Percentiles rank a stretch among this genome's conserved stretches.
phyloP scores from a whole-genome alignment of 2,797 vertebrate species.

The Sciurus carolinensis region DNA sequence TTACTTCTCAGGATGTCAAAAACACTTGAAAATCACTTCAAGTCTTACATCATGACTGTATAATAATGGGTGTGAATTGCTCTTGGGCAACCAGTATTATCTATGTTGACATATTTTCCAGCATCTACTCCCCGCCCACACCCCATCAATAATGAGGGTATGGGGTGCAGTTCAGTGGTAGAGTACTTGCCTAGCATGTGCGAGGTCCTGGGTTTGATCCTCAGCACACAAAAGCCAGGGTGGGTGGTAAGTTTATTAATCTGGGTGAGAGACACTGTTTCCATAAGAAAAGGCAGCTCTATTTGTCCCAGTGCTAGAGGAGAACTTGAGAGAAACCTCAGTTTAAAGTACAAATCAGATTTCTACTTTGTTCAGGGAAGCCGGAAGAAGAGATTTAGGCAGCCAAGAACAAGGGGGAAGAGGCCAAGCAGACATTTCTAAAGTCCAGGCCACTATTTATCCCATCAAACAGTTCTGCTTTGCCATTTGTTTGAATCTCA shows the following conservation, averaged over 20 bases:
- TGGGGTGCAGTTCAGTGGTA: background rate
- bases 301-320: background rate
- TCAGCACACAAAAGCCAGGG: background rate
- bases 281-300: background rate
- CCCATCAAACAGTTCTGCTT: background rate
- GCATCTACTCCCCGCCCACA: background rate
- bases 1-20: conserved; percentile 63
- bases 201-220: background rate
- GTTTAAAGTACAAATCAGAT: conserved; percentile 26
- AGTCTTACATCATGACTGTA: background rate
- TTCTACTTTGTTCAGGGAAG: conserved; percentile 27
- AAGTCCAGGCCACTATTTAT: background rate
- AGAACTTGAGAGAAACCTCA: conserved; percentile 22
- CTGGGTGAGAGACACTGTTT: too few species aligned
- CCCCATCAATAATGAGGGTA: background rate
- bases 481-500: background rate
- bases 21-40: conserved; percentile 44
- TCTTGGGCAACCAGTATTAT: conserved; percentile 20
- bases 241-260: too few species aligned
- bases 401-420: background rate
- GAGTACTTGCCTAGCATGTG: background rate
- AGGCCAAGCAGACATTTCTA: background rate
- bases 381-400: background rate
- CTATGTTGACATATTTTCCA: conserved; percentile 1
- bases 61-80: background rate